Evolutionary conservation across 1,140 invertebrate species (phyloP).

Genomic region (Pomacea maculata): DNA sequence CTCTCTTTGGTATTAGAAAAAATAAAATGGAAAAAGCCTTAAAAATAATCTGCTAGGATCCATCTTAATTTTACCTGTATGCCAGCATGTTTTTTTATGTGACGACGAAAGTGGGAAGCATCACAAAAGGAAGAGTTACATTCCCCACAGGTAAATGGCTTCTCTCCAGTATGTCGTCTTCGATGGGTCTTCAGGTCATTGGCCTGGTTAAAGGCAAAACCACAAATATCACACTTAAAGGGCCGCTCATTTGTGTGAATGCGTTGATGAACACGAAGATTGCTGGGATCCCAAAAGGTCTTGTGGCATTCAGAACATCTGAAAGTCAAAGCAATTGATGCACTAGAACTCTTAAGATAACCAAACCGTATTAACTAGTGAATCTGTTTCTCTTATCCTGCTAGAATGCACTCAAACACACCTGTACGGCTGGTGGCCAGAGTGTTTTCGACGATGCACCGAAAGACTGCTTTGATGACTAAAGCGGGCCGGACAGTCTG

Average conservation of each 20-base stretch:
- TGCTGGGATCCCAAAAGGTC: slow-evolving; percentile 19
- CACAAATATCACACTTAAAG: slow-evolving; percentile 21
- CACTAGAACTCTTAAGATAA: background rate
- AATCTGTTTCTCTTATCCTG: background rate
- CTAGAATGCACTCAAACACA: background rate
- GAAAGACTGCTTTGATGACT: slow-evolving; percentile 17
- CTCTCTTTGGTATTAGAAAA: background rate
- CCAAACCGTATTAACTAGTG: background rate
- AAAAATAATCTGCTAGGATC: background rate
- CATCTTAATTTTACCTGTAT: slow-evolving; percentile 4
- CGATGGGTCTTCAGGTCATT: slow-evolving; percentile 19
- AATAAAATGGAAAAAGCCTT: background rate
- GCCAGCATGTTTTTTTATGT: slow-evolving; percentile 16
- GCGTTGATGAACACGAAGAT: slow-evolving; percentile 16
- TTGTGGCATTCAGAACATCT: slow-evolving; percentile 13
- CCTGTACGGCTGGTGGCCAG: slow-evolving; percentile 11
- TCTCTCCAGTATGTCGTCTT: slow-evolving; percentile 28
- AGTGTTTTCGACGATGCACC: slow-evolving; percentile 7
- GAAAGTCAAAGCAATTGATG: background rate
- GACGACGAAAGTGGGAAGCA: slow-evolving; percentile 5
- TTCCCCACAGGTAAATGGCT: slow-evolving; percentile 19
- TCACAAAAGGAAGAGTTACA: slow-evolving; percentile 11
- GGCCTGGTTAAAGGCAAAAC: slow-evolving; percentile 16
- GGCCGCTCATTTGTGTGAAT: slow-evolving; percentile 20
- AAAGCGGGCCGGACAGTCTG: background rate